Base-by-base conservation (phyloP, 2,113 vertebrate species). In the Cyprinodon variegatus region DNA sequence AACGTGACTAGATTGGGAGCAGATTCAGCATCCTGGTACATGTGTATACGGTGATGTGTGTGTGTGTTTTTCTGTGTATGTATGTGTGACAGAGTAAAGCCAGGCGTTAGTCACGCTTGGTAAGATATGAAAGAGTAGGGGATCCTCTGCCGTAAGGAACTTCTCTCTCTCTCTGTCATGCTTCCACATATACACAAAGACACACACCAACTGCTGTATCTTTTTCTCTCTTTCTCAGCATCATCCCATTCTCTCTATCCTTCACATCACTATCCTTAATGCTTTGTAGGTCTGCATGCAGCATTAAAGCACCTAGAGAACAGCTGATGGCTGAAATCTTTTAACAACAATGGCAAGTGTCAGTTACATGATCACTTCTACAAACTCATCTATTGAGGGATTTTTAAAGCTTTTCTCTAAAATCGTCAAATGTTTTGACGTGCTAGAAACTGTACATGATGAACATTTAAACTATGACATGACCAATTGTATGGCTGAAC, bases 111-210 rank as follows among this genome's bases (percentile, higher is more conserved):
- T 92, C 86, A 91, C 76, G 91, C 91, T 89, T 88, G 83, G 86
- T 81, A 68, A 90, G 83, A 91, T 86, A 83, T 91, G 90, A 93
- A 92, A 92, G 86, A 91, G 86, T 86, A 86, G 90, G 89, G 86
- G 79, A 90, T 91, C 89, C 88, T 89, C 85, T 80, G 90, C 90
- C 86, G 73, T 83, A 82, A 90, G 90, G 88, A 86, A 83, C 84
- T 85, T 87, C 83, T 83, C 76, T 77, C 79, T 68, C 70, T 57
- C 50, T 67, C 78, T 65, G 37, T 77, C 53, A 78, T 41, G 13
- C 70, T 65, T 5, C 48, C 29, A 29, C 29, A 29, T 29, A 29
- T 29, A 29, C 29, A 29, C 29, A 29, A 29, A 40, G 82, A 65
- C 72, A 74, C 73, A 78, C 81, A 86, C 88, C 86, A 77, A 61